Evolutionary conservation across 2,113 vertebrate genomes (phyloP).

Genomic region (Vulpes lagopus): DNA sequence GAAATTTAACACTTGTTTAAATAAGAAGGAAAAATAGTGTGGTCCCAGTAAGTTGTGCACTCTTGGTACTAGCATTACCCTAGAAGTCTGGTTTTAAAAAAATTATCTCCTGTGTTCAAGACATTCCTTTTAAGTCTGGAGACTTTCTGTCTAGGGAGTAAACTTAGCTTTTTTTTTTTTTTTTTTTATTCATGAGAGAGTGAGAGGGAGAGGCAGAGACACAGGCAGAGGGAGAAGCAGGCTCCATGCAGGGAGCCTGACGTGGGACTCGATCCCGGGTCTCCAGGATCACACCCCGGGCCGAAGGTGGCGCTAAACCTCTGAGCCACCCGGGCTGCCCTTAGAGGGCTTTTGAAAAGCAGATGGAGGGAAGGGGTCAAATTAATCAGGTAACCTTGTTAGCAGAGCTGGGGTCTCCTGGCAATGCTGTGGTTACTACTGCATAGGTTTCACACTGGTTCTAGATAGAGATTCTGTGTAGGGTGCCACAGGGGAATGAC

Average conservation of each 20-base stretch:
- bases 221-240: no score
- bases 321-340: no score
- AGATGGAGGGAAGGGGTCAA: background rate
- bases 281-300: no score
- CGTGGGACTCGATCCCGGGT: no score
- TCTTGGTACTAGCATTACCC: slow-evolving; percentile 5
- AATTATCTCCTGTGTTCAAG: background rate
- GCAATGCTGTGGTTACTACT: background rate
- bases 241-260: no score
- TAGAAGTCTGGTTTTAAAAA: slow-evolving; percentile 43
- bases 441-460: background rate
- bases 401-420: background rate
- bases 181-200: no score
- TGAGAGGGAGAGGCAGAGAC: no score
- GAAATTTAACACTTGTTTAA: slow-evolving; percentile 46
- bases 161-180: background rate
- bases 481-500: background rate
- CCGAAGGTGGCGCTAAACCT: no score
- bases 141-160: background rate
- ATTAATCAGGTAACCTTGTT: slow-evolving; percentile 2
- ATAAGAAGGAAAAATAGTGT: background rate
- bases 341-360: background rate
- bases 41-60: background rate
- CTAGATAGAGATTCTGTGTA: background rate
- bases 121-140: background rate